Conservation (phyloP, 2,113 vertebrate genomes). For the Grantiella picta region DNA sequence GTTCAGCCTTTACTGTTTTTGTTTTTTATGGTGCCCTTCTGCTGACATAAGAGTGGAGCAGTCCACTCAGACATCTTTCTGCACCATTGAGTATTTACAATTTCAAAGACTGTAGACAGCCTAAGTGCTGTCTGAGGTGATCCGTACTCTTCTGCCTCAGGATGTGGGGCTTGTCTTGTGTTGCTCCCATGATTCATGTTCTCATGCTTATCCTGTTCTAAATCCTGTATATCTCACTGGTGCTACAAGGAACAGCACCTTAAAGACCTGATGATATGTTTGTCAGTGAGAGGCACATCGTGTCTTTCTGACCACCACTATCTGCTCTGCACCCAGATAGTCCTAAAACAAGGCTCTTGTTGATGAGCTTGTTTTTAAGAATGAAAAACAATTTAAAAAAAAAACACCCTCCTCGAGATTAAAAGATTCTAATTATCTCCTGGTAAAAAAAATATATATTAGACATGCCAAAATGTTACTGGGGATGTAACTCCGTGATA, state of each 20-base stretch:
- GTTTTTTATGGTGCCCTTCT: not conserved
- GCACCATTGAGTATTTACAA: not conserved
- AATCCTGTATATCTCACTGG: not conserved
- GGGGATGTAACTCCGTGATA: not conserved
- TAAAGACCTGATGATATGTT: rapidly evolving
- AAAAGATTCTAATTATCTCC: not conserved
- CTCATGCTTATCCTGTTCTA: not conserved
- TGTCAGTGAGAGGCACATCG: not conserved
- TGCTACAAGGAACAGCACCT: not conserved
- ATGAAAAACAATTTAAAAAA: not conserved
- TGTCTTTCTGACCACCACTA: not conserved
- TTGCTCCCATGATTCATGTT: not conserved
- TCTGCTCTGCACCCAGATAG: not conserved
- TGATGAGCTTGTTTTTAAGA: not conserved
- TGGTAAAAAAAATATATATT: not conserved
- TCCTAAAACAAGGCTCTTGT: not conserved
- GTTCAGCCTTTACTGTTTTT: not conserved
- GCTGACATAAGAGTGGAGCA: not conserved
- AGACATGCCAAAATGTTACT: not conserved
- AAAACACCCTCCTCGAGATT: not conserved
- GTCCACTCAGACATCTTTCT: not conserved
- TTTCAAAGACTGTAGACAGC: not conserved
- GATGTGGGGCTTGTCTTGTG: not conserved
- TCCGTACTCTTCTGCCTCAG: not conserved
- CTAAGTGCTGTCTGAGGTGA: not conserved